Evolutionary conservation across 2,113 vertebrate genomes (phyloP).

Genomic region (Holacanthus passer): DNA sequence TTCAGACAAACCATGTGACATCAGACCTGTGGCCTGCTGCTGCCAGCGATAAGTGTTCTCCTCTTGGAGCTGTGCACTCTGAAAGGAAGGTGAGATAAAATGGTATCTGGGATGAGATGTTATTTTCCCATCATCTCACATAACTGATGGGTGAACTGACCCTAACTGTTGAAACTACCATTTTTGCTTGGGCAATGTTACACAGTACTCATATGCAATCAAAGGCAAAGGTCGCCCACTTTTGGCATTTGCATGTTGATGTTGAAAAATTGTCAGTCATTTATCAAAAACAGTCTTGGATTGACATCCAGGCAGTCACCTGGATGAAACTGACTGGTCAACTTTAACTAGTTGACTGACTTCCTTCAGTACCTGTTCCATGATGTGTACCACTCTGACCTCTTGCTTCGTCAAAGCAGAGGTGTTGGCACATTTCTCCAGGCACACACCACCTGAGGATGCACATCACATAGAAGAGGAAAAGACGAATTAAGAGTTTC

Average conservation of each 20-base stretch:
- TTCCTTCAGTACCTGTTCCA: conserved; percentile 82
- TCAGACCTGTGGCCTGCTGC: conserved; percentile 40
- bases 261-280: background rate
- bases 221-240: background rate
- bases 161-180: background rate
- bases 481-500: background rate
- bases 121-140: background rate
- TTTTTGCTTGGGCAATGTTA: background rate
- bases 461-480: conserved; percentile 27
- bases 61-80: conserved; percentile 75
- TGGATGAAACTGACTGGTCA: background rate
- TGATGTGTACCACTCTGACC: conserved; percentile 63
- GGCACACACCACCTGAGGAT: conserved; percentile 63
- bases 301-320: background rate
- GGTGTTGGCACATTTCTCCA: conserved; percentile 50
- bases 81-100: background rate
- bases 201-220: background rate
- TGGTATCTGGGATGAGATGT: no score
- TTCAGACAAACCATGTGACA: background rate
- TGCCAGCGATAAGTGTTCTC: conserved; percentile 66
- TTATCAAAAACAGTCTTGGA: no score
- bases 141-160: background rate
- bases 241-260: background rate
- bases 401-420: conserved; percentile 67
- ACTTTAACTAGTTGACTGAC: background rate